These are phyloP conservation scores for Prunella himalayana DNA, from an alignment of 2,113 vertebrate species.

Conservation along the genomic window DNA sequence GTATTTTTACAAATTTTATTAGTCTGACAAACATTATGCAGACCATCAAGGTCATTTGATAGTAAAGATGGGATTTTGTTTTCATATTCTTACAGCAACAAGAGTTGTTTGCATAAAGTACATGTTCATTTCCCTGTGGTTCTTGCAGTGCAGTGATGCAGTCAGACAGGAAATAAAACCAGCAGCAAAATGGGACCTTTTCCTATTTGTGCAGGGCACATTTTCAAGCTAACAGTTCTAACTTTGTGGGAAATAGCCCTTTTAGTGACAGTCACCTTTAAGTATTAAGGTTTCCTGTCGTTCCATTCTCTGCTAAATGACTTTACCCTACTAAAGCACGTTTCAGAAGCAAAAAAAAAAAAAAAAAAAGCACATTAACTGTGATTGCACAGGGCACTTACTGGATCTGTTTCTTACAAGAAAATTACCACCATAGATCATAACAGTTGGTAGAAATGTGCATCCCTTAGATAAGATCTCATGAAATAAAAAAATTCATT, in stretches of 20 bases:
- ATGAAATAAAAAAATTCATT: not conserved
- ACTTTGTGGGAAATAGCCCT: not conserved
- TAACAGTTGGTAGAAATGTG: not conserved
- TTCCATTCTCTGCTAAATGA: not conserved
- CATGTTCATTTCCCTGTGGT: slow-evolving; percentile 13
- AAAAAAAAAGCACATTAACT: no score
- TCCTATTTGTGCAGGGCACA: not conserved
- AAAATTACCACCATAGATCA: not conserved
- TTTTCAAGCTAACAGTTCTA: not conserved
- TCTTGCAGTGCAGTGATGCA: not conserved
- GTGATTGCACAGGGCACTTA: not conserved
- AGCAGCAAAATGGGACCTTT: not conserved
- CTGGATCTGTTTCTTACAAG: not conserved
- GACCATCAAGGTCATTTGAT: slow-evolving; percentile 63
- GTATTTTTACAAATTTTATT: slow-evolving; percentile 77
- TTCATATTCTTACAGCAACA: slow-evolving; percentile 44
- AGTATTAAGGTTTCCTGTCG: not conserved
- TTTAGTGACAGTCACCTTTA: not conserved
- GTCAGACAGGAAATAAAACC: slow-evolving; percentile 11
- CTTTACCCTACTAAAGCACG: not conserved
- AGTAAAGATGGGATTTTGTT: slow-evolving; percentile 45
- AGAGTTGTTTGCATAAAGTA: slow-evolving; percentile 51
- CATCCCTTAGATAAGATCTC: not conserved
- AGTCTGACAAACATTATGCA: slow-evolving; percentile 55
- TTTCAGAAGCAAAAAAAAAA: not conserved